Conservation (phyloP, 2,888 invertebrate genomes). For the Drosophila neutralis region DNA sequence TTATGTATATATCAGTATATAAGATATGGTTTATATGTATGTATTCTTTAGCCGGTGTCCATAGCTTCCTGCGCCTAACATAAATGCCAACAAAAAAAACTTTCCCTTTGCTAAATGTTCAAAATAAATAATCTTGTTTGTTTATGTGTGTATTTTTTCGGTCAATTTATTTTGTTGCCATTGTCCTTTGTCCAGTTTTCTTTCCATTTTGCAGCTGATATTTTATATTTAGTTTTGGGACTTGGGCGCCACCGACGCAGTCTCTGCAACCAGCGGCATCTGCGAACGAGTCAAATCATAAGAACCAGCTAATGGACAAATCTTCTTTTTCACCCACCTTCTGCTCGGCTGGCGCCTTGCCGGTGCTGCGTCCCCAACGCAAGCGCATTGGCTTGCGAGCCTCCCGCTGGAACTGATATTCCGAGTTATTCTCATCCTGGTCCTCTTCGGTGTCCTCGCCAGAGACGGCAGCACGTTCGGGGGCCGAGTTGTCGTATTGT, state of each 20-base stretch:
- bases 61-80: conserved; percentile 36
- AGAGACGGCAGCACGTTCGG: conserved; percentile 31
- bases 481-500: conserved; percentile 51
- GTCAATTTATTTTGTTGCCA: conserved; percentile 25
- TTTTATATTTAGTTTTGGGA: conserved; percentile 54
- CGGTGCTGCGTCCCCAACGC: conserved; percentile 84
- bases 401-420: conserved; percentile 77
- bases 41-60: conserved; percentile 59
- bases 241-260: conserved; percentile 51
- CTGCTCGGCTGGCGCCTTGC: conserved; percentile 60
- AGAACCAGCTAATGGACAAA: too few relatives aligned
- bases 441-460: conserved; percentile 34
- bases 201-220: conserved; percentile 6
- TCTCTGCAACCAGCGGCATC: conserved; percentile 37
- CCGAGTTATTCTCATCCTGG: conserved; percentile 54
- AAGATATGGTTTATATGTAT: conserved; percentile 50
- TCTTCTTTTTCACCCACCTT: conserved; percentile 44
- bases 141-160: conserved; percentile 26
- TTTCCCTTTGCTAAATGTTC: conserved; percentile 38
- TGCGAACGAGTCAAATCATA: conserved; percentile 1
- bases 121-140: conserved; percentile 24
- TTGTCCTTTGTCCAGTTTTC: conserved; percentile 30
- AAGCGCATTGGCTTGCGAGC: conserved; percentile 83
- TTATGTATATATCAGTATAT: conserved; percentile 29
- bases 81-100: conserved; percentile 52